Base-by-base conservation (phyloP, 1,140 invertebrate genomes). In the Plodia interpunctella region DNA sequence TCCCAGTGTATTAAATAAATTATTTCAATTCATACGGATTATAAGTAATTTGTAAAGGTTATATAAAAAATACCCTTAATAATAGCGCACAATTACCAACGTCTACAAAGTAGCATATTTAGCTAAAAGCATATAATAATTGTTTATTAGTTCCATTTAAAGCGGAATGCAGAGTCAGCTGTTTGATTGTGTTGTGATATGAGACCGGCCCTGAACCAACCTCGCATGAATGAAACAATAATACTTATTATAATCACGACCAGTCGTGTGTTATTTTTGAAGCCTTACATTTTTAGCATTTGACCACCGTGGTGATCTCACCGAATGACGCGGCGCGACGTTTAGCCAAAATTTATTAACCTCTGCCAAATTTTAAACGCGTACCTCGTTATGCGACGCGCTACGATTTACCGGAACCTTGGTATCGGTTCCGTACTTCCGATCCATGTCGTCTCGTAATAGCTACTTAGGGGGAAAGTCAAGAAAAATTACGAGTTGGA, bases 401-500 rank as follows among this genome's bases (percentile, higher is more conserved):
- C 64, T 59, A 74, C 70, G 68, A 65, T 70, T 65, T 74, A 76
- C 76, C 65, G 74, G n/a, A 72, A 73, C 28, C 35, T 55, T 62
- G 21, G 50, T 59, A 65, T 65, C 62, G 63, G 55, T 64, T 66
- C n/a, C 13, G 10, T 6, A 32, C 5, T 44, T 44, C 72, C 67
- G 68, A 74, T 76, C 68, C 59, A 55, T 66, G 62, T 35, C 55
- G 62, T 66, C n/a, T n/a, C 66, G 70, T 76, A 74, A 80, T 76
- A 71, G 74, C 69, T 78, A 74, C 68, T 76, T 81, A 63, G 68
- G 65, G 78, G 74, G n/a, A 76, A 80, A 86, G 72, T 82, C 70
- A 80, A 72, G 76, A 78, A 83, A 84, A 83, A 82, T 85, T 70
- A 81, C 74, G 68, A 74, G 75, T 78, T 65, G 65, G 74, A 69